Evolutionary conservation across 2,888 invertebrate genomes (phyloP), one percentile per base, ranked within the genome.

Genomic region (Pseudanteris insignis): DNA sequence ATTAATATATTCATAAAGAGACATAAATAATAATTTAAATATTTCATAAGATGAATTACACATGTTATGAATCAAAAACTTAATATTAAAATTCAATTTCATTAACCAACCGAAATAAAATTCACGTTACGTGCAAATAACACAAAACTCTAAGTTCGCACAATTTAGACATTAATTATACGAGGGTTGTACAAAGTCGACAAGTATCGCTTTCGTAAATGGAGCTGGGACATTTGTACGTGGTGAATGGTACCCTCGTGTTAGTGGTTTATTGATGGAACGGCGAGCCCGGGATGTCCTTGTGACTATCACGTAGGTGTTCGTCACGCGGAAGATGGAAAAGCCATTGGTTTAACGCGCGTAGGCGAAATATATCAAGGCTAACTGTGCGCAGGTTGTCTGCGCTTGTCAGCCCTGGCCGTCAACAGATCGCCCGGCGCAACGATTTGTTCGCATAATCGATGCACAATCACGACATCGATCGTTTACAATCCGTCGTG

Each of bases 261-360:
- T 26, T 57, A 25, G 33, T 28, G 36, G 29, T 33, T n/a, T 51
- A 62, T 44, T 51, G 55, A 50, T 55, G 46, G 55, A 50, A 51
- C 37, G 51, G 55, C 33, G 32, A 44, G 48, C 51, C n/a, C 46
- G 44, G 32, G 60, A 51, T 73, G 76, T 71, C 76, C 76, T 77
- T 75, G 74, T 64, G 50, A 65, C 62, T 64, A 66, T 64, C 59
- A 67, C 72, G 78, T 78, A 72, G 77, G 78, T 73, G 76, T 72
- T 68, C 64, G 70, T 68, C 71, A 77, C 73, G 71, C 77, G 77
- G 76, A 78, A 77, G 77, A 76, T 76, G 73, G 73, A 75, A 76
- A 75, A 75, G 74, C 70, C 69, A 70, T 70, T 73, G 70, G 68
- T 70, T 67, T 48, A 61, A 59, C 40, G 55, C 28, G 63, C 48